A percentile compares a stretch with the other conserved stretches of the same genome.
These are phyloP conservation scores for Remorina albescens DNA, from an alignment of 2,797 vertebrate genomes.

Conservation along the genomic window DNA sequence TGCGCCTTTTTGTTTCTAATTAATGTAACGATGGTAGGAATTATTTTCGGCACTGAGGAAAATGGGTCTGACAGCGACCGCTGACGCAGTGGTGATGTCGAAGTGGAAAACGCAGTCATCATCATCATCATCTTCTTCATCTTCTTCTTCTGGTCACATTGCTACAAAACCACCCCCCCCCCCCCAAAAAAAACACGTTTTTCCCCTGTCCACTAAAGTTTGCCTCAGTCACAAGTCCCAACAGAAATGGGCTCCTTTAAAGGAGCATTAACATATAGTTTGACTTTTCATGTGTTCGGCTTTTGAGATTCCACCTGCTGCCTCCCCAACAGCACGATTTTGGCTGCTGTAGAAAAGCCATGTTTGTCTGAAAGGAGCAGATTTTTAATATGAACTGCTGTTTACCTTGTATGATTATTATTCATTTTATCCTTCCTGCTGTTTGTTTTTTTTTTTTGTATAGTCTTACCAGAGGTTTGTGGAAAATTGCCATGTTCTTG, in stretches of 20 bases:
- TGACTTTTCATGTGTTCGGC: not conserved
- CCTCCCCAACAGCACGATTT: not conserved
- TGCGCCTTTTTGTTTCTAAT: conserved; percentile 67
- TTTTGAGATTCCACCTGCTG: not conserved
- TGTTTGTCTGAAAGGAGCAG: not conserved
- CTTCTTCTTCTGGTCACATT: conserved; percentile 15
- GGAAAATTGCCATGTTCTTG: not conserved
- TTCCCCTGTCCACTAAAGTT: not conserved
- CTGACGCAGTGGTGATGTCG: conserved; percentile 60
- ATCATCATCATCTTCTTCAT: not conserved
- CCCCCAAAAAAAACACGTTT: not conserved
- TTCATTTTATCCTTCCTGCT: not conserved
- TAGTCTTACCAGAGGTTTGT: not conserved
- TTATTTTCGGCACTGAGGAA: conserved; percentile 49
- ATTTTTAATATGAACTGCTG: not conserved
- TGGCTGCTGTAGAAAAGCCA: not conserved
- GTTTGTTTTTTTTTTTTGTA: too few species aligned
- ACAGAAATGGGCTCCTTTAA: too few species aligned
- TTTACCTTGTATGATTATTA: not conserved
- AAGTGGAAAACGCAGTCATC: conserved; percentile 24
- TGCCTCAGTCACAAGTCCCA: not conserved
- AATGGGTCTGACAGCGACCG: conserved; percentile 43
- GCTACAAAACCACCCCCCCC: conserved; percentile 31
- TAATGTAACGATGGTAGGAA: conserved; percentile 54
- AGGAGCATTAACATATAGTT: not conserved